Percentiles rank a stretch among this genome's conserved stretches.
phyloP scores from a whole-genome alignment of 2,113 vertebrate genomes.

The Marcusenius ussheri region DNA sequence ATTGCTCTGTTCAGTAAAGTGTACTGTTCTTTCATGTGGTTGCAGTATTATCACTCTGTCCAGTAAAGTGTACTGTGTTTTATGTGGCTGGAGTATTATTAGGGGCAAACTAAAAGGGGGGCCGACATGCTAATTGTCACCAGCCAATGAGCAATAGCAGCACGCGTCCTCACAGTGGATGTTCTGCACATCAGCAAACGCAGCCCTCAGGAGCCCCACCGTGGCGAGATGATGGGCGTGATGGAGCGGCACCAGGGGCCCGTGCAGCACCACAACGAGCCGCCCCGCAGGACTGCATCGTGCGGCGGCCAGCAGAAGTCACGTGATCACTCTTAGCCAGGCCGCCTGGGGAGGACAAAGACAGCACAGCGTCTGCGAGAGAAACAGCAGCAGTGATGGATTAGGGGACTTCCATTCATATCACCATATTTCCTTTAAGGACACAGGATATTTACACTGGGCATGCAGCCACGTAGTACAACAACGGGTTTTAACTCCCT shows the following conservation, averaged over 20 bases:
- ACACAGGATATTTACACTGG: neutral
- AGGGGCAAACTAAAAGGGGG: too few relatives aligned
- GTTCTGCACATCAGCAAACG: neutral
- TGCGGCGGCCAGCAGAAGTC: neutral
- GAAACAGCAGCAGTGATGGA: neutral
- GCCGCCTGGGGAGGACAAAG: neutral
- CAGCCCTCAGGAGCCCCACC: neutral
- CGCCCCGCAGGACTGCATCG: neutral
- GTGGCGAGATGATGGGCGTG: neutral
- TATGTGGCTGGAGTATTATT: neutral
- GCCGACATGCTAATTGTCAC: too few relatives aligned
- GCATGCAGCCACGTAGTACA: neutral
- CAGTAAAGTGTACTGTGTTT: too few relatives aligned
- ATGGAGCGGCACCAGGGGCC: neutral
- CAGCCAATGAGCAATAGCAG: too few relatives aligned
- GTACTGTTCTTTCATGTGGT: too few relatives aligned
- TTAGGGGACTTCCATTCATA: neutral
- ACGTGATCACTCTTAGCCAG: neutral
- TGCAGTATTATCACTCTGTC: neutral
- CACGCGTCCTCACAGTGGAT: neutral
- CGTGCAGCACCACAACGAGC: neutral
- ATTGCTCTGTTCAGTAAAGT: neutral
- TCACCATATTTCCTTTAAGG: too few relatives aligned
- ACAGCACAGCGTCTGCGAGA: neutral
- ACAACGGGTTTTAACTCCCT: neutral